phyloP scores from a whole-genome alignment of 1,140 invertebrate species.

The Elysia chlorotica region DNA sequence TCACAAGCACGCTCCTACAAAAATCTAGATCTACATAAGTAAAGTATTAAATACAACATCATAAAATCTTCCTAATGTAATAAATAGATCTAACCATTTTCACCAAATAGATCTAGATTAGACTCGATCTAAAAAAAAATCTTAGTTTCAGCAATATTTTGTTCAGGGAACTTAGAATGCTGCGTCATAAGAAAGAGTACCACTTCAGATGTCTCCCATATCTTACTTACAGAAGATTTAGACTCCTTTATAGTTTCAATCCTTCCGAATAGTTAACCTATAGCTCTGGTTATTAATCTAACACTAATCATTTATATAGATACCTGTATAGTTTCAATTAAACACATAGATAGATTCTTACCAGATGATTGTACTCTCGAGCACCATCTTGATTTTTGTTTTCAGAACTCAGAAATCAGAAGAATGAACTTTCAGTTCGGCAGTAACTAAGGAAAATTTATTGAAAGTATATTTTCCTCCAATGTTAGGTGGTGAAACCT shows the following conservation, averaged over 20 bases:
- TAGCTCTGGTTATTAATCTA: not conserved
- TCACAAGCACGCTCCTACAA: too few relatives aligned
- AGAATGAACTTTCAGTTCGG: too few relatives aligned
- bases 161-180: not conserved
- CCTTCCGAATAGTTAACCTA: not conserved
- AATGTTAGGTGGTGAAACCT: too few relatives aligned
- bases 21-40: conserved; percentile 8
- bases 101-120: too few relatives aligned
- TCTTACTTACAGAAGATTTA: not conserved
- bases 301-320: not conserved
- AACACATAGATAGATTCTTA: conserved; percentile 61
- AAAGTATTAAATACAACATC: too few relatives aligned
- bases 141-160: too few relatives aligned
- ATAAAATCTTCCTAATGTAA: too few relatives aligned
- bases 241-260: not conserved
- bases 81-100: too few relatives aligned
- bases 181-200: not conserved
- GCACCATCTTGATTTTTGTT: conserved; percentile 83
- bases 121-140: too few relatives aligned
- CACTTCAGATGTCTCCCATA: not conserved
- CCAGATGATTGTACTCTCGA: conserved; percentile 98
- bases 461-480: too few relatives aligned
- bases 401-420: too few relatives aligned
- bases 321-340: not conserved
- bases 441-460: too few relatives aligned